These are phyloP conservation scores for Alcedo atthis DNA, from an alignment of 2,797 vertebrate species.

Conservation along the genomic window DNA sequence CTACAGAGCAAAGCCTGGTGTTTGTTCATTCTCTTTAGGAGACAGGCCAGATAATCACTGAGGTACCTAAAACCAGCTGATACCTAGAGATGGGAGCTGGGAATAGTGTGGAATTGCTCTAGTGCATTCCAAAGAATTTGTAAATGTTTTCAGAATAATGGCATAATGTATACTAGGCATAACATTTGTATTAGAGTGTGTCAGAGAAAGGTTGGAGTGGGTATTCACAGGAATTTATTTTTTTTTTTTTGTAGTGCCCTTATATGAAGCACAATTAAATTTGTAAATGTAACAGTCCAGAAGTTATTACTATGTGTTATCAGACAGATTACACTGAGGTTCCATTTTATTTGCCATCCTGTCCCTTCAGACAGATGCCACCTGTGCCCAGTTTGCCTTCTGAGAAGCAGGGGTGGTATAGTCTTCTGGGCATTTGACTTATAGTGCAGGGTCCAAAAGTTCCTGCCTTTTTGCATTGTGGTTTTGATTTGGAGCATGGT, in stretches of 20 bases:
- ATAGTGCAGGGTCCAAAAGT: accelerated
- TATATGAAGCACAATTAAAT: not conserved
- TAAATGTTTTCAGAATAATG: not conserved
- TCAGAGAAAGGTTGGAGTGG: not conserved
- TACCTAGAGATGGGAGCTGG: not conserved
- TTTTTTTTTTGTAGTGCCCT: not conserved
- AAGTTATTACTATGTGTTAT: not conserved
- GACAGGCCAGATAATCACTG: not conserved
- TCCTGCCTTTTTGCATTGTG: not conserved
- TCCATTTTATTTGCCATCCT: not conserved
- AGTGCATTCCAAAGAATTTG: not conserved
- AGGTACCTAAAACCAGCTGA: not conserved
- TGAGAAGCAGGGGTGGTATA: not conserved
- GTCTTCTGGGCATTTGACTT: not conserved
- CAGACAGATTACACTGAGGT: not conserved
- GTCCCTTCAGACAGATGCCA: not conserved
- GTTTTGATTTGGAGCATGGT: not conserved
- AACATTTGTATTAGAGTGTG: not conserved
- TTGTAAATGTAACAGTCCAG: not conserved
- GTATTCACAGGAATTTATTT: not conserved
- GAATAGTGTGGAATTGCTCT: not conserved
- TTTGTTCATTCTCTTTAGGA: not conserved
- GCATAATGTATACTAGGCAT: not conserved
- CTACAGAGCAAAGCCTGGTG: not conserved
- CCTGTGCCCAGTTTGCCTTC: not conserved